Evolutionary conservation across 1,140 invertebrate genomes (phyloP).

Genomic region (Diorhabda sublineata): DNA sequence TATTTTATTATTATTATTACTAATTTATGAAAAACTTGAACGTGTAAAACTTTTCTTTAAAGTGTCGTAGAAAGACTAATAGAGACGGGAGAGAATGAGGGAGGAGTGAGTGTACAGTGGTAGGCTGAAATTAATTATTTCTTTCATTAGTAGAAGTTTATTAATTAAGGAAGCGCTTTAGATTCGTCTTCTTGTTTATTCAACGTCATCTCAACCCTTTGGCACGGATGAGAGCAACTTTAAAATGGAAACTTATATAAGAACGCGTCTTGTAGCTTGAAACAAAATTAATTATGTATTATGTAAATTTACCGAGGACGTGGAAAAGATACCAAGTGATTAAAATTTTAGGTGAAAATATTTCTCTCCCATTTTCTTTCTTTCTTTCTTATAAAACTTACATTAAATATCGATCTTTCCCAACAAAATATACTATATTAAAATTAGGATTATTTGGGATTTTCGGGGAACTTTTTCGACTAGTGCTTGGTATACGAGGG

Average conservation of each 20-base stretch:
- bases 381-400: too few species aligned
- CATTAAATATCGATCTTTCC: too few species aligned
- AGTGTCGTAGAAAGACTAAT: too few species aligned
- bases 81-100: too few species aligned
- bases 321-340: constrained; percentile 7
- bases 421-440: too few species aligned
- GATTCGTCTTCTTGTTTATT: constrained; percentile 45
- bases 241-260: constrained; percentile 44
- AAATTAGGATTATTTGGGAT: too few species aligned
- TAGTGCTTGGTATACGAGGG: too few species aligned
- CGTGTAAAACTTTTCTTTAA: too few species aligned
- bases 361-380: background rate
- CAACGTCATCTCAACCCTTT: constrained; percentile 46
- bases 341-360: constrained; percentile 1
- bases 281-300: constrained; percentile 47
- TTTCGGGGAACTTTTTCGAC: too few species aligned
- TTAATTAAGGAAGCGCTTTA: constrained; percentile 47
- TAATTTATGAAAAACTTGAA: too few species aligned
- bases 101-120: constrained; percentile 29
- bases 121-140: constrained; percentile 47
- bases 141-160: constrained; percentile 48
- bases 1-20: too few species aligned
- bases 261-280: constrained; percentile 24
- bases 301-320: constrained; percentile 22
- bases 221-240: constrained; percentile 43